Percentiles rank a stretch among this genome's conserved stretches.
Evolutionary conservation across 2,888 invertebrate species (phyloP).

Genomic region (Scaptomyza parva): DNA sequence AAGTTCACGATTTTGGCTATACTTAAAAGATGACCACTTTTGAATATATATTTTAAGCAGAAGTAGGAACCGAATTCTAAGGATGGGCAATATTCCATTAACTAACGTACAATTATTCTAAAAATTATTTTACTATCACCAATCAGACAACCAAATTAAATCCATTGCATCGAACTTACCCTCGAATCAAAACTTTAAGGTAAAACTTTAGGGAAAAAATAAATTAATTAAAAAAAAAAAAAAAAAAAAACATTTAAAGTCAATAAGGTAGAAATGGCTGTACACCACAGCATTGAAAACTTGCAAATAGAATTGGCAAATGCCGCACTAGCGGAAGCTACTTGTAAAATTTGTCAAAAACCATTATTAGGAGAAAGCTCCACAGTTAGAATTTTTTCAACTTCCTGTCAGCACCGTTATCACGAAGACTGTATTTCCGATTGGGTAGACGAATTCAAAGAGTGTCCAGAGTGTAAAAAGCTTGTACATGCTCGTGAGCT

Average conservation of each 20-base stretch:
- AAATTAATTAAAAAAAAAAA: too few species aligned
- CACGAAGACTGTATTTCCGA: background rate
- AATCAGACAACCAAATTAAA: constrained; percentile 1
- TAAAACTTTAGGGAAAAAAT: too few species aligned
- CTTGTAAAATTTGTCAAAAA: background rate
- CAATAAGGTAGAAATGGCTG: background rate
- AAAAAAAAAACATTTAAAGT: too few species aligned
- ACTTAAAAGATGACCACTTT: background rate
- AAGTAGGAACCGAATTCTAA: background rate
- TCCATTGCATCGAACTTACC: background rate
- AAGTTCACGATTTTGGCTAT: background rate
- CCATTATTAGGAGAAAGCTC: background rate
- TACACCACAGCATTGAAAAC: background rate
- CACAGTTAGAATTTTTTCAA: background rate
- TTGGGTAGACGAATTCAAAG: background rate
- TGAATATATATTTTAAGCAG: background rate
- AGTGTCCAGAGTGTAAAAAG: background rate
- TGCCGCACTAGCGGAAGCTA: background rate
- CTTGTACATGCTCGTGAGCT: background rate
- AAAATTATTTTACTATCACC: background rate
- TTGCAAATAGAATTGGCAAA: background rate
- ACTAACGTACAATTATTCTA: background rate
- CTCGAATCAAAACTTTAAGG: too few species aligned
- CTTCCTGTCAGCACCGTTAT: background rate
- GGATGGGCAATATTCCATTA: background rate